Percentiles rank a stretch among this genome's conserved stretches.
Evolutionary conservation across 2,113 vertebrate genomes (phyloP).

Genomic region (Pipa parva): DNA sequence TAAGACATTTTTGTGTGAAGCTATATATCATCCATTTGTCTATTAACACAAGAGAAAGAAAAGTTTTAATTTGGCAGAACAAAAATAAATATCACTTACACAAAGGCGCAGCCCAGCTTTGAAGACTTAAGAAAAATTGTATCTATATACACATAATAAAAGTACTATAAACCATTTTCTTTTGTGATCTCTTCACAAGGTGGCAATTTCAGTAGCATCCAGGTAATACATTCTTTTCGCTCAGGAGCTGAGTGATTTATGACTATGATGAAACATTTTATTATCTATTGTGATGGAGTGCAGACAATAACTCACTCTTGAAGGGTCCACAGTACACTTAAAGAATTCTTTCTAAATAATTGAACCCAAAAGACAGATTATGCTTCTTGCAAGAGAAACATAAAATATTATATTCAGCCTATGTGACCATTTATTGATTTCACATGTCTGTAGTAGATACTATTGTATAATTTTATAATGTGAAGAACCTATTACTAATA

Average conservation of each 20-base stretch:
- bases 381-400: conserved; percentile 1
- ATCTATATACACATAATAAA: not conserved
- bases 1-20: no score
- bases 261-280: conserved; percentile 71
- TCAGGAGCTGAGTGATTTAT: conserved; percentile 75
- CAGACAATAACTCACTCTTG: conserved; percentile 66
- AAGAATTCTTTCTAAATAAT: conserved; percentile 51
- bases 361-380: conserved; percentile 48
- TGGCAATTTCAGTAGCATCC: conserved; percentile 62
- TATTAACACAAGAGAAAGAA: no score
- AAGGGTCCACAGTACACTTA: conserved; percentile 60
- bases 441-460: not conserved
- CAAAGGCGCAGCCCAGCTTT: no score
- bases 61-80: no score
- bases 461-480: not conserved
- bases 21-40: no score
- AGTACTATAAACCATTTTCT: not conserved
- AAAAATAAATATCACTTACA: no score
- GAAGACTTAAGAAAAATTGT: not conserved
- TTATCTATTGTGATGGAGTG: conserved; percentile 68
- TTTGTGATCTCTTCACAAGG: conserved; percentile 44
- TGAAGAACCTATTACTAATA: not conserved
- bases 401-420: not conserved
- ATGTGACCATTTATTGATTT: conserved; percentile 15
- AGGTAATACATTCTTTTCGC: conserved; percentile 68